These are phyloP conservation scores for Nephrotoma flavescens DNA, from an alignment of 2,888 invertebrate species.

Conservation along the genomic window DNA sequence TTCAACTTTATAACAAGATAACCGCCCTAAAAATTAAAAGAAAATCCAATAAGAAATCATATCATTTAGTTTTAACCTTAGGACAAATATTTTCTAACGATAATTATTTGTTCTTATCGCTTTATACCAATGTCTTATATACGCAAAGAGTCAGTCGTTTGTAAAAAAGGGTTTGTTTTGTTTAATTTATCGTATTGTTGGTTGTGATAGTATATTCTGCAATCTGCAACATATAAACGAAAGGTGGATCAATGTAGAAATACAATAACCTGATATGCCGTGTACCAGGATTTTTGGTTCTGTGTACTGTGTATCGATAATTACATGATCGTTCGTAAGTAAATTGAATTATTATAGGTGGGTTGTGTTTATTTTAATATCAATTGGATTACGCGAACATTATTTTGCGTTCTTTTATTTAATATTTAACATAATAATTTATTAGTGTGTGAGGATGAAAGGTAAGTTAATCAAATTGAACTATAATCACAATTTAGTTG, in stretches of 20 bases:
- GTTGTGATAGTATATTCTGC: not conserved
- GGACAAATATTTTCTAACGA: not conserved
- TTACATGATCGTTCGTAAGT: not conserved
- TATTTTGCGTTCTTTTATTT: too few relatives aligned
- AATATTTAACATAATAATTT: too few relatives aligned
- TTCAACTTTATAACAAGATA: not conserved
- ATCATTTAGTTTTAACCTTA: not conserved
- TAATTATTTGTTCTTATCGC: not conserved
- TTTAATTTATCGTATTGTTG: not conserved
- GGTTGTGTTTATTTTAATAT: not conserved
- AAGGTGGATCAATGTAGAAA: not conserved
- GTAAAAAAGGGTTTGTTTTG: not conserved
- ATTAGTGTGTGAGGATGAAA: too few relatives aligned
- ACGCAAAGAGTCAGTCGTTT: not conserved
- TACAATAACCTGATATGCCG: not conserved
- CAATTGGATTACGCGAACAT: too few relatives aligned
- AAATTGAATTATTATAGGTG: not conserved
- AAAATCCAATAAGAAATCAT: not conserved
- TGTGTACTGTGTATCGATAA: not conserved
- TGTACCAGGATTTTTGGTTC: not conserved
- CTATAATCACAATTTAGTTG: too few relatives aligned
- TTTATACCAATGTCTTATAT: not conserved
- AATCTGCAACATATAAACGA: not conserved
- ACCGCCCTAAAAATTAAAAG: not conserved
- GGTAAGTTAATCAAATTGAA: too few relatives aligned